Base-by-base conservation (phyloP, 2,797 vertebrate species). In the Hypotaenidia okinawae region DNA sequence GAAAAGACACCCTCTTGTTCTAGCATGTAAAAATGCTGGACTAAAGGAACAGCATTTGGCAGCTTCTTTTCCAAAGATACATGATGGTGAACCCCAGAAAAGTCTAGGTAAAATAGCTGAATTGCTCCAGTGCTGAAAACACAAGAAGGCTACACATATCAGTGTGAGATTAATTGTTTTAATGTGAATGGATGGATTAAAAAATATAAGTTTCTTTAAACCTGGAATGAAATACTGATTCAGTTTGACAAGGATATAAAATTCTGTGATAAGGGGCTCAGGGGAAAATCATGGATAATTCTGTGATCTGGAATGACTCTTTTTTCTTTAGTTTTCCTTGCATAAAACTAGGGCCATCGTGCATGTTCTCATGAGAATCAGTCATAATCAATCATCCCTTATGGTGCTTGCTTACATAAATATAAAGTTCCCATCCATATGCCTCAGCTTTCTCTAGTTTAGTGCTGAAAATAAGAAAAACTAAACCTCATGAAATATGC, bases 401-500 rank as follows among this genome's bases (percentile, higher is more conserved):
- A 61, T 41, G 19, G 13, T 61, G 5, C 28, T 90, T 89, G 21
- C 18, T 69, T 63, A 79, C 63, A 24, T n/a, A n/a, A 78, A 63
- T 91, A 76, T 33, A 35, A 89, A 74, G 83, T 85, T 85, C 5
- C 16, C 32, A 79, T 69, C 33, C 41, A 27, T 49, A 62, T 35
- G 30, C 11, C 32, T 62, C 49, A 61, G 22, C 27, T 83, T 43
- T 68, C 59, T 85, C 61, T 35, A 83, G 6, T 57, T 25, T 37
- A 18, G 11, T 68, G 21, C 21, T 85, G 69, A 95, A 91, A 88
- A 75, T 66, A 68, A 54, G 9, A 49, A 85, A 91, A 80, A 67
- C 28, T 70, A 66, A 82, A 89, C 54, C 23, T 87, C 33, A 85
- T 83, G 12, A 83, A 95, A 87, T 74, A 95, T 72, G 7, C 13